These are phyloP conservation scores for Urechis unicinctus DNA, from an alignment of 2,888 invertebrate species.

Conservation along the genomic window DNA sequence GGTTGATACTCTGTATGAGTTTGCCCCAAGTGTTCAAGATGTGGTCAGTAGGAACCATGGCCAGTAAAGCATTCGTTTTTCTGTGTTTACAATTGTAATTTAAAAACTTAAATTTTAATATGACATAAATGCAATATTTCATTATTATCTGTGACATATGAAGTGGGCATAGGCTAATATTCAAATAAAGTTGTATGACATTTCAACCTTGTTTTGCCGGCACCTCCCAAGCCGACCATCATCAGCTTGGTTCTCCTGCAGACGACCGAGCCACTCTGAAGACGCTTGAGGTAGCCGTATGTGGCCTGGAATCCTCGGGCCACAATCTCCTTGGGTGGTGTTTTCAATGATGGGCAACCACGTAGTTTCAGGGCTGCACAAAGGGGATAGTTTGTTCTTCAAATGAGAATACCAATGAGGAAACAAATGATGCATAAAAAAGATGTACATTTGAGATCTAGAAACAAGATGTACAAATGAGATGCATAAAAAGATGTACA, in stretches of 20 bases:
- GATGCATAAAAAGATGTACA: no score
- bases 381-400: neutral
- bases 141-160: no score
- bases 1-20: no score
- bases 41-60: no score
- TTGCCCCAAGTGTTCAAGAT: no score
- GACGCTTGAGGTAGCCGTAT: constrained; percentile 40
- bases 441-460: neutral
- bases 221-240: constrained; percentile 51
- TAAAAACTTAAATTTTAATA: no score
- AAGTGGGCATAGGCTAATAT: no score
- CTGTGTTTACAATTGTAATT: no score
- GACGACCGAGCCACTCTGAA: constrained; percentile 35
- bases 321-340: constrained; percentile 47
- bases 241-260: constrained; percentile 50
- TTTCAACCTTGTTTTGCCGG: constrained; percentile 48
- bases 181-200: neutral
- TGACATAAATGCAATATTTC: no score
- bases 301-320: constrained; percentile 37
- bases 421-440: neutral
- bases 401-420: constrained; percentile 1
- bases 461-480: no score
- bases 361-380: constrained; percentile 26
- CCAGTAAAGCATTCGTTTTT: no score
- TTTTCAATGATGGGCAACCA: constrained; percentile 38